Evolutionary conservation across 35 echinoderm and acorn worm species (phyloP).

Genomic region (Strongylocentrotus purpuratus): DNA sequence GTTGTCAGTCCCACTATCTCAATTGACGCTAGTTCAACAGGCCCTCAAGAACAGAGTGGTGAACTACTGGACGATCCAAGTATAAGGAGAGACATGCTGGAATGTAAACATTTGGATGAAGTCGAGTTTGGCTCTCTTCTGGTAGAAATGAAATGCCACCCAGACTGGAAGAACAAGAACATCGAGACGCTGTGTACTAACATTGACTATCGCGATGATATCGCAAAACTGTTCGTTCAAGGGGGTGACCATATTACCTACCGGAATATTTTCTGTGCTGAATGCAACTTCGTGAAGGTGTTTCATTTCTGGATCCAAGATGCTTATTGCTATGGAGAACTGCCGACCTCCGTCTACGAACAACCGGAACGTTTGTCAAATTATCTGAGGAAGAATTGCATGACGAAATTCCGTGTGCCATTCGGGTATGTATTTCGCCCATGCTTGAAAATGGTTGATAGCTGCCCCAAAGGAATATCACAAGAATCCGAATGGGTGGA

Average conservation of each 20-base stretch:
- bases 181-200: constrained; percentile 48
- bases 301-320: constrained; percentile 62
- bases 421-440: neutral
- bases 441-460: constrained; percentile 53
- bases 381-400: constrained; percentile 60
- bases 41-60: neutral
- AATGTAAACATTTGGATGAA: constrained; percentile 53
- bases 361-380: constrained; percentile 49
- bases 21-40: neutral
- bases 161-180: constrained; percentile 35
- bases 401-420: constrained; percentile 46
- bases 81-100: neutral
- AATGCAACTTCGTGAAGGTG: constrained; percentile 52
- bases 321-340: constrained; percentile 42
- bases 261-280: constrained; percentile 75
- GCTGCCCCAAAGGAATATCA: constrained; percentile 33
- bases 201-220: constrained; percentile 24
- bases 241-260: constrained; percentile 68
- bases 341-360: constrained; percentile 17
- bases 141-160: constrained; percentile 42
- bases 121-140: constrained; percentile 49
- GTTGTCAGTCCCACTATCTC: neutral
- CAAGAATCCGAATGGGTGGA: neutral
- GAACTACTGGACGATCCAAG: neutral
- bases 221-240: constrained; percentile 67